phyloP scores from a whole-genome alignment of 1,140 invertebrate genomes.

The Megalonaias nervosa region DNA sequence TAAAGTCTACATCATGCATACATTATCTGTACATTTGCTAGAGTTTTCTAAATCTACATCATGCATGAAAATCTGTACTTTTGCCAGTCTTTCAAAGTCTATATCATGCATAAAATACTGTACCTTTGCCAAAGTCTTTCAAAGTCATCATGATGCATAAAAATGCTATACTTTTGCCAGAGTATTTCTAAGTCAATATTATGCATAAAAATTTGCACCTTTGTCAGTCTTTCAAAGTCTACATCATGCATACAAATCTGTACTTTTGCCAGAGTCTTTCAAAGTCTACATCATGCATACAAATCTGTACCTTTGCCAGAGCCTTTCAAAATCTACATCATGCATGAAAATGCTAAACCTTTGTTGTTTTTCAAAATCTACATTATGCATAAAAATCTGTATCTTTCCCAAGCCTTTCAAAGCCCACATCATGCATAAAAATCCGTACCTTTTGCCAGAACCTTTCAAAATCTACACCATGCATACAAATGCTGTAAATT shows the following conservation, averaged over 20 bases:
- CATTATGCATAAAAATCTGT: not conserved
- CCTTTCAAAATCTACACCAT: no score
- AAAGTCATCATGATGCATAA: slow-evolving; percentile 49
- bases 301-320: slow-evolving; percentile 51
- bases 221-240: no score
- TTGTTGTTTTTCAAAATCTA: not conserved
- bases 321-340: slow-evolving; percentile 49
- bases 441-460: not conserved
- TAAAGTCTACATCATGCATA: no score
- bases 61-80: not conserved
- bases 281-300: no score
- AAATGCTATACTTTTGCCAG: slow-evolving; percentile 22
- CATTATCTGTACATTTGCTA: no score
- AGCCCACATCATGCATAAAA: no score
- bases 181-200: not conserved
- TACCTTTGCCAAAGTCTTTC: slow-evolving; percentile 57
- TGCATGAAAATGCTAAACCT: slow-evolving; percentile 45
- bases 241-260: no score
- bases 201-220: not conserved
- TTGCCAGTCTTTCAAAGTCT: no score
- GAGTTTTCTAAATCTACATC: not conserved
- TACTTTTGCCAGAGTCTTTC: not conserved
- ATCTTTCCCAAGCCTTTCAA: not conserved
- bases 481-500: no score
- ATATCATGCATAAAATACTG: not conserved